Conservation (phyloP, 2,888 invertebrate genomes). For the Cheilosia urbana region DNA sequence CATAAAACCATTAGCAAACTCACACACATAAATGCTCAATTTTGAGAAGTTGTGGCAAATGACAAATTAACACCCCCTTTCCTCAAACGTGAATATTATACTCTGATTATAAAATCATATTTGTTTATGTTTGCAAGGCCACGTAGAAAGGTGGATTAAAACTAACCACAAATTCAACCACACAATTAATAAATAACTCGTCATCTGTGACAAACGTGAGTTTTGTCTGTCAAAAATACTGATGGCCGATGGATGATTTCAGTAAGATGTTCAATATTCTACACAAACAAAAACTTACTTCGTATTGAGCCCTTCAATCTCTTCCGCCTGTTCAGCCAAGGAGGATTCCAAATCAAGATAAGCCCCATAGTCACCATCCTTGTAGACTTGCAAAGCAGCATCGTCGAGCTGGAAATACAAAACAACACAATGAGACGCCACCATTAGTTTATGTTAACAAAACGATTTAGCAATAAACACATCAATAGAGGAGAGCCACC, state of each 20-base stretch:
- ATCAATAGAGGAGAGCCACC: constrained; percentile 34
- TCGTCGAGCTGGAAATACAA: constrained; percentile 94
- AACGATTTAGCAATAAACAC: constrained; percentile 61
- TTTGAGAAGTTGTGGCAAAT: neutral
- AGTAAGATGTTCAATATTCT: neutral
- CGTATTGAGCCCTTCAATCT: constrained; percentile 97
- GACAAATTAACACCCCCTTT: neutral
- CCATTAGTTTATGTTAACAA: constrained; percentile 65
- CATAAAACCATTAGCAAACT: neutral
- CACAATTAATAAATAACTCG: neutral
- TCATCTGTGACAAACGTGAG: no score
- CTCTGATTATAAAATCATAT: neutral
- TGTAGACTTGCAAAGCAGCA: constrained; percentile 97
- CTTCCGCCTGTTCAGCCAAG: constrained; percentile 98
- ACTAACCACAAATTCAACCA: neutral
- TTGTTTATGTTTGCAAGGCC: neutral
- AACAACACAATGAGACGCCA: constrained; percentile 8
- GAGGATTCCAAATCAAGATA: constrained; percentile 99
- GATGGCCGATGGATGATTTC: neutral
- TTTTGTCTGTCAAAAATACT: neutral
- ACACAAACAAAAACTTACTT: constrained; percentile 87
- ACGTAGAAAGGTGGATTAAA: neutral
- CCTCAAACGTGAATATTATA: neutral
- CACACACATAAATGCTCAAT: neutral
- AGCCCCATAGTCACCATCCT: constrained; percentile 98